Base-by-base conservation (phyloP, 2,888 invertebrate genomes). In the Philonicus albiceps region DNA sequence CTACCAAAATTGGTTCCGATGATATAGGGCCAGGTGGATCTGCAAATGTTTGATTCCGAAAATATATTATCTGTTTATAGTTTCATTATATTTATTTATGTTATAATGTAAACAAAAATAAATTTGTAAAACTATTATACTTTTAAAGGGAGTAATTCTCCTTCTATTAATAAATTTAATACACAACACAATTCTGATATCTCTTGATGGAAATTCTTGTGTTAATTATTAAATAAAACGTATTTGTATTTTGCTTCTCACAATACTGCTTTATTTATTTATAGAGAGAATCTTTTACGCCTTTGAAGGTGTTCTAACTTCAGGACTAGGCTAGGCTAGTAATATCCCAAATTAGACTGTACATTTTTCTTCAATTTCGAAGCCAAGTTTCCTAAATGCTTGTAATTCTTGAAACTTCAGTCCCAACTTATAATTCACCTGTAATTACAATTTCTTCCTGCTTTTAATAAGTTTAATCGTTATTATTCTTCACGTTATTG, bases 11-110 rank as follows among this genome's bases (percentile, higher is more conserved):
- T 30, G 97, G 97, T 89, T 96, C 95, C 86, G 95, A 95, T 88
- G 95, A 94, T 90, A 97, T 96, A 89, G 96, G 94, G 86, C 96
- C 96, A 86, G 97, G 97, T 88, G 96, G 96, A 93, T 96, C 97
- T 97, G 93, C 64, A 49, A 85, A 64, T 74, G n/a, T 6, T 37
- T 30, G 73, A 73, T 19, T 34, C 2, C 34, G 31, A 75, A 34
- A 78, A 27, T 78, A 7, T 27, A 78, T 78, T 43, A 13, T 78
- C 16, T 27, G 34, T 37, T 78, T 78, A 43, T 22, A n/a, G n/a
- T 11, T n/a, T 53, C 13, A 0, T 8, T 40, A 40, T 0, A 43
- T 1, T 11, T 11, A 16, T 43, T 16, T 3, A 16, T 16, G 16
- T 16, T 13, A 43, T 16, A 43, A 16, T 40, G 3, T 43, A 72